These are phyloP conservation scores for Strigamia crassipes DNA, from an alignment of 2,888 invertebrate genomes.

Conservation along the genomic window DNA sequence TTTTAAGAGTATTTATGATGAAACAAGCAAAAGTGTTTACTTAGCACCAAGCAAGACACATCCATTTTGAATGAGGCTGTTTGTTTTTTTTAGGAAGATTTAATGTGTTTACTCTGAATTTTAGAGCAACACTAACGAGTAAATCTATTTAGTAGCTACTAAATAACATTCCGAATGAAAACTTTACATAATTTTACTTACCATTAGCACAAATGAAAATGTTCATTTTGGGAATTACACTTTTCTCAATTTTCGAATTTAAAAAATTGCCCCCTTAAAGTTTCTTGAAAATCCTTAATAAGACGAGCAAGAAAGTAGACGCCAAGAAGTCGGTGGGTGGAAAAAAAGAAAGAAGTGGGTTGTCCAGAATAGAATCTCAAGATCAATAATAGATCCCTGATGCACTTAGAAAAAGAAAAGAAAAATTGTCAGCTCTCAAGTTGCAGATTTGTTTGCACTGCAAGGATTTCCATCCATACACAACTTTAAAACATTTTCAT, in stretches of 20 bases:
- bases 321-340: constrained; percentile 23
- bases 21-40: too few relatives aligned
- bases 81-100: too few relatives aligned
- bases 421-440: neutral
- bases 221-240: too few relatives aligned
- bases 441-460: neutral
- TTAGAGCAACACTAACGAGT: too few relatives aligned
- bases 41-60: too few relatives aligned
- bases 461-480: neutral
- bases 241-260: neutral
- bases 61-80: too few relatives aligned
- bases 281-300: neutral
- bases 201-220: too few relatives aligned
- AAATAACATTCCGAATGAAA: too few relatives aligned
- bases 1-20: too few relatives aligned
- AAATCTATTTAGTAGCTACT: too few relatives aligned
- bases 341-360: neutral
- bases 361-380: constrained; percentile 17
- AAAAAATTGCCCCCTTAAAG: neutral
- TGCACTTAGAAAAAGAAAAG: constrained; percentile 18
- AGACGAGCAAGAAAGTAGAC: constrained; percentile 13
- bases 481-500: constrained; percentile 10
- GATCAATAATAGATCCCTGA: constrained; percentile 34
- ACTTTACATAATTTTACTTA: too few relatives aligned
- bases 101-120: too few relatives aligned